Percentiles rank a stretch among this genome's conserved stretches.
These are phyloP conservation scores for Hypena proboscidalis DNA, from an alignment of 2,888 invertebrate genomes.

Conservation along the genomic window DNA sequence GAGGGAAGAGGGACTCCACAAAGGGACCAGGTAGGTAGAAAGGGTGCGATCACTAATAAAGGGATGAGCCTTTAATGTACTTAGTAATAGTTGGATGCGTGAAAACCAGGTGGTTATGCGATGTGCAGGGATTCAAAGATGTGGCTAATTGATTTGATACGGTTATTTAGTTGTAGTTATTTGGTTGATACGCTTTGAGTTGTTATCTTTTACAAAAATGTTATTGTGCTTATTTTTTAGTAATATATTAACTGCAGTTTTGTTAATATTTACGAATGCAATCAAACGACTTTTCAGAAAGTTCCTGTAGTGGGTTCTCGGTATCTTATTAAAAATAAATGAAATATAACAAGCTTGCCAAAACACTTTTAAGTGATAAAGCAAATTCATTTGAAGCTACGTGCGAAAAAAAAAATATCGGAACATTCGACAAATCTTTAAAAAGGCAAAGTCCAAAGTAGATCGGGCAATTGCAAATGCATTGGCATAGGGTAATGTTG, in stretches of 20 bases:
- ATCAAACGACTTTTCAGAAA: too few relatives aligned
- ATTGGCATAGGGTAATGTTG: too few relatives aligned
- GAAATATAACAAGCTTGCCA: too few relatives aligned
- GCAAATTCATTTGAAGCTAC: too few relatives aligned
- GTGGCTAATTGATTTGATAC: constrained; percentile 40
- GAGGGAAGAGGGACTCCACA: constrained; percentile 47
- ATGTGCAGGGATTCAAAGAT: constrained; percentile 47
- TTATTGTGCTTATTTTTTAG: neutral
- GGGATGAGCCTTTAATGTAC: constrained; percentile 71
- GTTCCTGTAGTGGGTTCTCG: too few relatives aligned
- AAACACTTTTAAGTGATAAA: too few relatives aligned
- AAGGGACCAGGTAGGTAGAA: constrained; percentile 67
- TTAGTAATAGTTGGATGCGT: constrained; percentile 58
- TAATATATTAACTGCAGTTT: neutral
- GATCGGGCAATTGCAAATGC: too few relatives aligned
- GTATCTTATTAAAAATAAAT: too few relatives aligned
- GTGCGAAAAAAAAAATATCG: too few relatives aligned
- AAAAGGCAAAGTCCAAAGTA: too few relatives aligned
- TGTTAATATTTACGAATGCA: too few relatives aligned
- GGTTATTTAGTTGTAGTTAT: constrained; percentile 23
- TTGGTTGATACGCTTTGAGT: constrained; percentile 10
- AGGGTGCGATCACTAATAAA: constrained; percentile 40
- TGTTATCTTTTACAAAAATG: constrained; percentile 5
- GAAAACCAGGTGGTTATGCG: constrained; percentile 63
- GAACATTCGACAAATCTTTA: too few relatives aligned